Percentiles rank a stretch among this genome's conserved stretches.
These are phyloP conservation scores for Amyelois transitella DNA, from an alignment of 1,140 invertebrate species.

Conservation along the genomic window DNA sequence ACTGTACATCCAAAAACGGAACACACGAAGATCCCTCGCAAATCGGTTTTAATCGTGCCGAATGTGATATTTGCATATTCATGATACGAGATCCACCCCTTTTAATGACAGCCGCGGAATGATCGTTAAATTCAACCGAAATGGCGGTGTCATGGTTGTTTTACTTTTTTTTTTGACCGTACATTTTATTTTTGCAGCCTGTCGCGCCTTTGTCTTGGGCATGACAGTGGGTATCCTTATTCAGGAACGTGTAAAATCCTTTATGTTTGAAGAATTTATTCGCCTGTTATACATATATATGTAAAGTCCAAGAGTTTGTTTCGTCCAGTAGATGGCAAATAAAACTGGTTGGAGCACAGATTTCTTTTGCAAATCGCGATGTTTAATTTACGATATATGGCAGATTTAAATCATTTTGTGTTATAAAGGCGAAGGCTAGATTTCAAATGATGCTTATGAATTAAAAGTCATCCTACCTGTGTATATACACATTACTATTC, in stretches of 20 bases:
- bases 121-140: conserved; percentile 32
- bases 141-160: conserved; percentile 27
- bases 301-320: too few species aligned
- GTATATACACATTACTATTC: too few species aligned
- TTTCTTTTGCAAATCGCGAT: too few species aligned
- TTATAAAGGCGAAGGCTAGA: too few species aligned
- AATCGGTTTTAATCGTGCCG: conserved; percentile 29
- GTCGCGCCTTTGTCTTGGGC: neutral
- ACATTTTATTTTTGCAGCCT: conserved; percentile 11
- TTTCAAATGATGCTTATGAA: too few species aligned
- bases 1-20: neutral
- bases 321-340: too few species aligned
- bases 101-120: conserved; percentile 31
- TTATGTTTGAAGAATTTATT: neutral
- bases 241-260: neutral
- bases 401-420: too few species aligned
- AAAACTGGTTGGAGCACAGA: too few species aligned
- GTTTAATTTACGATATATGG: too few species aligned
- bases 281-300: neutral
- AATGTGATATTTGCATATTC: conserved; percentile 39
- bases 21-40: neutral
- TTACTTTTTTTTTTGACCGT: conserved; percentile 19
- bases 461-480: too few species aligned
- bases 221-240: neutral
- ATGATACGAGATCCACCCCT: conserved; percentile 29